Base-by-base conservation (phyloP, 2,888 invertebrate genomes). In the Clusia tigrina region DNA sequence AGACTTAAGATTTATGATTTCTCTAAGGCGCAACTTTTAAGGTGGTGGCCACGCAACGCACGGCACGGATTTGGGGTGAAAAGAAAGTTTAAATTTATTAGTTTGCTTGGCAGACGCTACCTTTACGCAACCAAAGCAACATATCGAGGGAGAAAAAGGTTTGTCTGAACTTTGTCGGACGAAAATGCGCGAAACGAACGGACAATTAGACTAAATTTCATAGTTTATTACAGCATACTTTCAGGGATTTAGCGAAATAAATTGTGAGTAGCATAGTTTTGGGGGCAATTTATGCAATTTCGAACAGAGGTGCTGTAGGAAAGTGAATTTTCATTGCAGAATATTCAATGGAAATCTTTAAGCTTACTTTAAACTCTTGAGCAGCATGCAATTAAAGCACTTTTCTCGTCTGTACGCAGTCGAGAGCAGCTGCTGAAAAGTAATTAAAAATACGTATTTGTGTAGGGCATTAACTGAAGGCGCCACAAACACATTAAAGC, bases 401-500 rank as follows among this genome's bases (percentile, higher is more conserved):
- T n/a, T n/a, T n/a, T n/a, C n/a, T n/a, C n/a, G n/a, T n/a, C n/a
- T n/a, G n/a, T n/a, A n/a, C n/a, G n/a, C n/a, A n/a, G n/a, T n/a
- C n/a, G n/a, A n/a, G n/a, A n/a, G n/a, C n/a, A n/a, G n/a, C n/a
- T n/a, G n/a, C n/a, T n/a, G n/a, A n/a, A 58, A 52, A 32, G 2
- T 53, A 59, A 57, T 57, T 52, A 42, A 53, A 53, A 38, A 18
- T 32, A 54, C 6, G 12, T 53, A 54, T 56, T 37, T 54, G 54
- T 9, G n/a, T 23, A 38, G 23, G 17, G 18, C 18, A 56, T 55
- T 51, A 61, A 17, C 23, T 51, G 20, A 25, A 55, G 51, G 51
- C 55, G 46, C 46, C 54, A 17, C 48, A 37, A 55, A 24, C 61
- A 56, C 32, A 54, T 61, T 55, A 55, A 20, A 53, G 53, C 26